Conservation (phyloP, 2,797 vertebrate species). For the Pagetopsis macropterus region DNA sequence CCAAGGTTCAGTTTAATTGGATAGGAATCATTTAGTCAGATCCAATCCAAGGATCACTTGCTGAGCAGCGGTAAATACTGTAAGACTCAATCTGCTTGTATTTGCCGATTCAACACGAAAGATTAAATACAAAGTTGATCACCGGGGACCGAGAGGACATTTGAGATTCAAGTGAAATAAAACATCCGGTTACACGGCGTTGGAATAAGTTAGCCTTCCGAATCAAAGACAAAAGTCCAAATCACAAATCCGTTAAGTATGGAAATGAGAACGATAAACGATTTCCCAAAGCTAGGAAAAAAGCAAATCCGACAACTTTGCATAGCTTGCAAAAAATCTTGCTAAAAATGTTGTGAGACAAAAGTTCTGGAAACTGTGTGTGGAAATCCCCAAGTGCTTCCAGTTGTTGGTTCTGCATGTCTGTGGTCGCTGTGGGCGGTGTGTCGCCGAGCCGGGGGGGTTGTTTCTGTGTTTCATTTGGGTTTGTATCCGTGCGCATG, state of each 20-base stretch:
- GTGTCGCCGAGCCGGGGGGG: slow-evolving; percentile 21
- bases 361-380: slow-evolving; percentile 26
- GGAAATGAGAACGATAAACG: background rate
- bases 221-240: background rate
- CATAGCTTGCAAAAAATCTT: slow-evolving; percentile 43
- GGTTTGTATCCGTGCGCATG: slow-evolving; percentile 23
- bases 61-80: background rate
- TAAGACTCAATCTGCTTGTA: background rate
- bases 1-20: slow-evolving; percentile 23
- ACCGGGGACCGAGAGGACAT: slow-evolving; percentile 6
- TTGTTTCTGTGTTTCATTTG: slow-evolving; percentile 37
- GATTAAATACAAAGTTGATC: too few relatives aligned
- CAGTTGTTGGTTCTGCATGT: slow-evolving; percentile 59
- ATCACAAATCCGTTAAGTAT: background rate
- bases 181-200: background rate
- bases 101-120: too few relatives aligned
- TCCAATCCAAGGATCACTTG: background rate
- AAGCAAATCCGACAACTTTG: slow-evolving; percentile 25
- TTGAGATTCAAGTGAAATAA: slow-evolving; percentile 1
- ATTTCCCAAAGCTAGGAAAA: slow-evolving; percentile 13
- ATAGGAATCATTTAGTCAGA: background rate
- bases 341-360: slow-evolving; percentile 54
- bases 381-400: slow-evolving; percentile 56
- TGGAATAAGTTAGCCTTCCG: background rate
- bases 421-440: slow-evolving; percentile 69